Conservation (phyloP, 1,140 invertebrate species). For the Propsilocerus akamusi region DNA sequence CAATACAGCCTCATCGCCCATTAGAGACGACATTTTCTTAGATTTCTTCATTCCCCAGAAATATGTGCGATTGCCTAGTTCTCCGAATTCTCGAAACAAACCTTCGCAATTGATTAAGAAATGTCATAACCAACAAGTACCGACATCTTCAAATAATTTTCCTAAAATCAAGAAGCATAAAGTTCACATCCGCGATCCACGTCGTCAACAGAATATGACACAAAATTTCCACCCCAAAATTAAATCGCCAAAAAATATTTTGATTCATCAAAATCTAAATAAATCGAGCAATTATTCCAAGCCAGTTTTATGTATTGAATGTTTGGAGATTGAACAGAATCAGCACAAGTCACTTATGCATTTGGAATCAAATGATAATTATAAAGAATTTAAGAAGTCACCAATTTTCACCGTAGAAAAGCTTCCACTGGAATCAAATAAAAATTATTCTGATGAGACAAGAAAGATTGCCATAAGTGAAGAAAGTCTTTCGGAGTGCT, state of each 20-base stretch:
- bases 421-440: background rate
- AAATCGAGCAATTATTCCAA: no score
- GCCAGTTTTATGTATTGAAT: constrained; percentile 6
- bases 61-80: no score
- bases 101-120: no score
- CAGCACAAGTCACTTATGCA: background rate
- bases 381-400: background rate
- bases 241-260: background rate
- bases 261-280: background rate
- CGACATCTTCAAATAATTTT: no score
- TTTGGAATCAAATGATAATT: background rate
- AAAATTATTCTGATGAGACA: constrained; percentile 7
- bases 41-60: no score
- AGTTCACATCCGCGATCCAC: background rate
- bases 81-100: no score
- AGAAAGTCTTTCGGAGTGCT: constrained; percentile 14
- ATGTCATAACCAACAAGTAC: no score
- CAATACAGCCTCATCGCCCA: background rate
- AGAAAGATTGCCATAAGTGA: constrained; percentile 12
- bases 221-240: background rate
- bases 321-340: background rate
- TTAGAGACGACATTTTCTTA: background rate
- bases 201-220: background rate
- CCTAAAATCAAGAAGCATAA: background rate
- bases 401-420: background rate